Base-by-base conservation (phyloP, 2,888 invertebrate species). In the Papilio protenor region DNA sequence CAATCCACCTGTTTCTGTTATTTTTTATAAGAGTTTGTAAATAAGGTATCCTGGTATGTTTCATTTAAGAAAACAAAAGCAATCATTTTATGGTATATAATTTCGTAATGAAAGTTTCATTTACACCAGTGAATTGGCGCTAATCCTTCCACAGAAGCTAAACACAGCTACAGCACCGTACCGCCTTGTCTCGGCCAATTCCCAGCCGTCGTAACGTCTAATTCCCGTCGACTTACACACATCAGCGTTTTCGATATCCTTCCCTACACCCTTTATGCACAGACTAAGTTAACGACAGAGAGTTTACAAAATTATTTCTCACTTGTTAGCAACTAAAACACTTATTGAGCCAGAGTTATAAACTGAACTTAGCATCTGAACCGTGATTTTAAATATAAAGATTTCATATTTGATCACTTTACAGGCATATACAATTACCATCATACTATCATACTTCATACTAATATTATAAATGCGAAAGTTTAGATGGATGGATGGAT, bases 201-300 rank as follows among this genome's bases (percentile, higher is more conserved):
- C 95, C 95, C 95, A 78, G 84, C 87, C 88, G 94, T 95, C 95
- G 95, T 95, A 95, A 94, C 91, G 92, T 95, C 95, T 95, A 95
- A 95, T 95, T 95, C 90, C 89, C 92, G 91, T 88, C 94, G 94
- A 92, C 94, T 95, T 95, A 93, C 93, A 93, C 93, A 94, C 94
- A 94, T 95, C 95, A 95, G 95, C 95, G 91, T 94, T 95, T 94
- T 91, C 94, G 92, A 94, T 94, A 94, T 89, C 90, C 89, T 91
- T 87, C 85, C 88, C 86, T 92, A 90, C 92, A 91, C 90, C 92
- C 91, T 93, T 91, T 86, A 85, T 82, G 81, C 78, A 85, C 81
- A 94, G 93, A 89, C 87, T 84, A 89, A 75, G 11, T 47, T 33
- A 64, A 45, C 18, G 1, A 79, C 74, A 86, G 84, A 85, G 81